A percentile compares a stretch with the other conserved stretches of the same genome.
These are phyloP conservation scores for Dynastes tityus DNA, from an alignment of 2,888 invertebrate genomes.

Conservation along the genomic window DNA sequence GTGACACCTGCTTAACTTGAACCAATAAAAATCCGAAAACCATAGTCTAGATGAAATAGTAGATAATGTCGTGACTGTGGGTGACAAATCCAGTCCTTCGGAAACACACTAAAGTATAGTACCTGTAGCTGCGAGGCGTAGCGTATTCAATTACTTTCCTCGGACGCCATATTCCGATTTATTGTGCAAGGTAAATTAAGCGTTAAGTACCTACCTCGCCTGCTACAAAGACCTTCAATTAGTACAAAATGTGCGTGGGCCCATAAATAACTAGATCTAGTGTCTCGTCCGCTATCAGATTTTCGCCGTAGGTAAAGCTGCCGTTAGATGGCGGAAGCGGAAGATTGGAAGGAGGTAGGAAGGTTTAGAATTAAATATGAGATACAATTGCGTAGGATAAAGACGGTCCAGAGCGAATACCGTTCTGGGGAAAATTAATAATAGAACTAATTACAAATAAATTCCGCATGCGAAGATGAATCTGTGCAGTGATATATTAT, in stretches of 20 bases:
- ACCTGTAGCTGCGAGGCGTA: not conserved
- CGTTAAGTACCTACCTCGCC: not conserved
- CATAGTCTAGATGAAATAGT: not conserved
- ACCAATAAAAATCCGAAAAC: not conserved
- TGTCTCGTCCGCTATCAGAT: slow-evolving; percentile 10
- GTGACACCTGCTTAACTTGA: not conserved
- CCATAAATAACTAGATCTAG: slow-evolving; percentile 13
- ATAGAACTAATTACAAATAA: slow-evolving; percentile 23
- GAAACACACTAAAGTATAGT: not conserved
- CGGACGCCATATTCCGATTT: not conserved
- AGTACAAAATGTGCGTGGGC: slow-evolving; percentile 11
- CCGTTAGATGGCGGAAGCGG: not conserved
- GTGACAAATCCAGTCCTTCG: slow-evolving; percentile 6
- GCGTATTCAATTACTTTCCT: slow-evolving; percentile 3
- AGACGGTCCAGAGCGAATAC: not conserved
- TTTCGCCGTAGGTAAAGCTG: slow-evolving; percentile 3
- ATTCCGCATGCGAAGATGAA: slow-evolving; percentile 2
- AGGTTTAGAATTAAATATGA: slow-evolving; percentile 12
- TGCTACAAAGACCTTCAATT: slow-evolving; percentile 11
- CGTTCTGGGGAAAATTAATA: slow-evolving; percentile 16
- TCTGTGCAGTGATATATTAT: not conserved
- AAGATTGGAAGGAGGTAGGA: not conserved
- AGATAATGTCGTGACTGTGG: slow-evolving; percentile 9
- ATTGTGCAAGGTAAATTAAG: slow-evolving; percentile 12
- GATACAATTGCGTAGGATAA: slow-evolving; percentile 1